phyloP scores from a whole-genome alignment of 1,140 invertebrate genomes.

The Orius laevigatus region DNA sequence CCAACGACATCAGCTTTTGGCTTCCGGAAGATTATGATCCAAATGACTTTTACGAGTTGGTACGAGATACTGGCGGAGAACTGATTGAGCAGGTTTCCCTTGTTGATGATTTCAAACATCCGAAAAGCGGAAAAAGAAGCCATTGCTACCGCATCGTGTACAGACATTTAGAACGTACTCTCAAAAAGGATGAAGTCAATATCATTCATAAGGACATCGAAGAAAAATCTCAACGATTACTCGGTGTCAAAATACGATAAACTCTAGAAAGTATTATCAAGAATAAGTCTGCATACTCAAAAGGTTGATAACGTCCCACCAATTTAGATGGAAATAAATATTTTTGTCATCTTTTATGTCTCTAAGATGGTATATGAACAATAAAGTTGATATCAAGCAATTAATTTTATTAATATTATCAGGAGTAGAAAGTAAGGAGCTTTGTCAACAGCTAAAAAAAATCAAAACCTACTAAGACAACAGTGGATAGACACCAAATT shows the following conservation, averaged over 20 bases:
- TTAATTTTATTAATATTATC: too few relatives aligned
- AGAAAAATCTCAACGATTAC: slow-evolving; percentile 33
- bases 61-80: slow-evolving; percentile 72
- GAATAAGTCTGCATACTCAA: too few relatives aligned
- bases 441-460: too few relatives aligned
- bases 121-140: slow-evolving; percentile 64
- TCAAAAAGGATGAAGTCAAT: slow-evolving; percentile 81
- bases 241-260: slow-evolving; percentile 38
- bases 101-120: slow-evolving; percentile 76
- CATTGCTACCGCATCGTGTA: slow-evolving; percentile 90
- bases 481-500: too few relatives aligned
- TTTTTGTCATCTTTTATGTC: too few relatives aligned
- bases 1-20: slow-evolving; percentile 96
- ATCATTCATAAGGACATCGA: slow-evolving; percentile 65
- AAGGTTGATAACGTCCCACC: too few relatives aligned
- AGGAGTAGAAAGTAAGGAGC: too few relatives aligned
- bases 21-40: slow-evolving; percentile 56
- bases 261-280: background rate
- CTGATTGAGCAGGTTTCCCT: slow-evolving; percentile 80
- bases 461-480: too few relatives aligned
- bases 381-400: too few relatives aligned
- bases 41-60: slow-evolving; percentile 93
- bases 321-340: too few relatives aligned
- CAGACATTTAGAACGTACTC: slow-evolving; percentile 76
- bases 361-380: too few relatives aligned